Conservation (phyloP, 1,140 invertebrate genomes). For the Pogonus chalceus region DNA sequence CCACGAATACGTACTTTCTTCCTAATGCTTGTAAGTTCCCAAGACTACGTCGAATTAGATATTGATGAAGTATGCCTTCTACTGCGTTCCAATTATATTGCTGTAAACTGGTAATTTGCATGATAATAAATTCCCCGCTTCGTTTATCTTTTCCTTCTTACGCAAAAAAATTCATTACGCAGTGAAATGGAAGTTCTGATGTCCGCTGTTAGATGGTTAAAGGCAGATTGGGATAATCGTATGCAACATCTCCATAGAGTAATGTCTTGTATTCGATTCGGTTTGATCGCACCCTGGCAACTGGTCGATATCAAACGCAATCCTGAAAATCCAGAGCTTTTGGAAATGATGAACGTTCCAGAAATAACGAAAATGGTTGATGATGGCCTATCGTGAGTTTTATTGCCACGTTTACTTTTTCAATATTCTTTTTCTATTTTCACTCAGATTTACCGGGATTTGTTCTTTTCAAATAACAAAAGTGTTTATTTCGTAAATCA, state of each 20-base stretch:
- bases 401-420: constrained; percentile 51
- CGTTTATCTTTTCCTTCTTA: background rate
- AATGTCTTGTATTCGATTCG: constrained; percentile 57
- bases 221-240: constrained; percentile 51
- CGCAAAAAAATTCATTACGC: constrained; percentile 16
- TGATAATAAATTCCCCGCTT: background rate
- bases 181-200: constrained; percentile 68
- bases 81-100: constrained; percentile 55
- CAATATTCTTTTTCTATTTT: constrained; percentile 57
- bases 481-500: too few relatives aligned
- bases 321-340: constrained; percentile 56
- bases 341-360: constrained; percentile 50
- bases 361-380: constrained; percentile 61
- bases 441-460: too few relatives aligned
- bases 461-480: too few relatives aligned
- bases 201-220: constrained; percentile 61
- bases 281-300: constrained; percentile 61
- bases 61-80: constrained; percentile 51
- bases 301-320: constrained; percentile 58
- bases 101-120: constrained; percentile 51
- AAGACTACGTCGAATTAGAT: constrained; percentile 53
- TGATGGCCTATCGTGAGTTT: constrained; percentile 55
- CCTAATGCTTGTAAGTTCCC: constrained; percentile 55
- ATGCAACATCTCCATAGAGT: constrained; percentile 43
- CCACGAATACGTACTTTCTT: constrained; percentile 62